Percentiles rank a stretch among this genome's conserved stretches.
Evolutionary conservation across 2,888 invertebrate genomes (phyloP).

Genomic region (Autographa gamma): DNA sequence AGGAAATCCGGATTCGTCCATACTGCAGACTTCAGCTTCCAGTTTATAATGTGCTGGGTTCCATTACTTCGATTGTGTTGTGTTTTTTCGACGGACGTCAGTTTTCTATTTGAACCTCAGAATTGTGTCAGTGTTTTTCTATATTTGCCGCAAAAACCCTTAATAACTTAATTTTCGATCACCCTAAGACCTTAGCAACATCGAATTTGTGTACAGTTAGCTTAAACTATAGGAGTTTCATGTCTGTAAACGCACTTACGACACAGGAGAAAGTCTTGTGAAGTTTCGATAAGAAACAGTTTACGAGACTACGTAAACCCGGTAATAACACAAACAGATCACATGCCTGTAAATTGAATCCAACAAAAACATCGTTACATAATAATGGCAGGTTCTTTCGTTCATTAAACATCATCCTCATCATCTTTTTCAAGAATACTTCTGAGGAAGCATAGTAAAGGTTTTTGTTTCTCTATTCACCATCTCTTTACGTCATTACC

Average conservation of each 20-base stretch:
- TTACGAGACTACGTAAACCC: not conserved
- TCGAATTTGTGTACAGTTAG: no score
- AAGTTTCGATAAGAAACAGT: not conserved
- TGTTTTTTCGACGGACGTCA: not conserved
- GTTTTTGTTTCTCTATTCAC: not conserved
- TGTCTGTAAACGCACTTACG: not conserved
- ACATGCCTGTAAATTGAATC: conserved; percentile 1
- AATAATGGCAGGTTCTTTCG: not conserved
- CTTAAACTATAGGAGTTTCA: not conserved
- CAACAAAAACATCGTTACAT: conserved; percentile 1
- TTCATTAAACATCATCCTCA: not conserved
- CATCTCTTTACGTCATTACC: not conserved
- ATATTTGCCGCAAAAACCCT: no score
- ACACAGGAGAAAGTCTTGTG: not conserved
- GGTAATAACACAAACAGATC: conserved; percentile 3
- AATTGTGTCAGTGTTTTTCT: not conserved
- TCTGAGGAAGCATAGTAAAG: not conserved
- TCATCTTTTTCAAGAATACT: not conserved
- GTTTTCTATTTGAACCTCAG: not conserved
- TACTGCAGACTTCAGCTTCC: not conserved
- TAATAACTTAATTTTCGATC: no score
- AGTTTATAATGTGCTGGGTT: not conserved
- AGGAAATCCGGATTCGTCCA: conserved; percentile 20
- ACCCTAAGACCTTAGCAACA: no score
- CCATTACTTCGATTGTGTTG: not conserved